A percentile compares a stretch with the other conserved stretches of the same genome.
Conservation (phyloP, 2,113 vertebrate species). For the Ictalurus furcatus region DNA sequence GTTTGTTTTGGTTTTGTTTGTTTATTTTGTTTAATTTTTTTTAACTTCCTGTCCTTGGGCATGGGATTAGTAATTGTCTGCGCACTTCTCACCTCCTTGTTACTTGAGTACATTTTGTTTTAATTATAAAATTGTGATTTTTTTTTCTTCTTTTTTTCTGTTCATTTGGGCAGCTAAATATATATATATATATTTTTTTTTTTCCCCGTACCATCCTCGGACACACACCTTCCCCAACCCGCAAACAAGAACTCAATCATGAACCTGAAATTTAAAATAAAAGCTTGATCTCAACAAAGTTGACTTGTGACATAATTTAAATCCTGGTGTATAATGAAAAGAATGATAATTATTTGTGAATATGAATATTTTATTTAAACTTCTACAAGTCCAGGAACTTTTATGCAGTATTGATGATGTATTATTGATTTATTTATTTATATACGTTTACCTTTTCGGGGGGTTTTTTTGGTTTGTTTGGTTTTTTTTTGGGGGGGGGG, state of each 20-base stretch:
- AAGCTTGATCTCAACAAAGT: constrained; percentile 2
- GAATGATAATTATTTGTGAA: neutral
- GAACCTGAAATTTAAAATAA: constrained; percentile 36
- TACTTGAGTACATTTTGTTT: constrained; percentile 11
- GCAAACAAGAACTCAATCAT: neutral
- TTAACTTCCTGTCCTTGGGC: constrained; percentile 60
- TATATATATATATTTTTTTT: neutral
- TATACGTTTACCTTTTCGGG: too few relatives aligned
- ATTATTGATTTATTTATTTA: neutral
- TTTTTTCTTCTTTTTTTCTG: neutral
- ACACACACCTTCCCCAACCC: neutral
- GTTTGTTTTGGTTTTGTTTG: neutral
- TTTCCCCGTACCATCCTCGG: neutral
- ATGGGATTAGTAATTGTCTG: constrained; percentile 16
- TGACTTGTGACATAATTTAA: neutral
- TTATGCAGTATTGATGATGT: neutral
- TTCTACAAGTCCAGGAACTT: neutral
- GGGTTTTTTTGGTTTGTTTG: too few relatives aligned
- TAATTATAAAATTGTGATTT: neutral
- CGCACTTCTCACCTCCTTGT: constrained; percentile 10
- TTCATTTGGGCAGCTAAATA: constrained; percentile 43
- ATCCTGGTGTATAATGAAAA: neutral
- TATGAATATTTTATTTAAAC: neutral
- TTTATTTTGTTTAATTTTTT: constrained; percentile 10
- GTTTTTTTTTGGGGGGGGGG: too few relatives aligned